phyloP scores from a whole-genome alignment of 1,140 invertebrate genomes.

The Ceratina japonica region DNA sequence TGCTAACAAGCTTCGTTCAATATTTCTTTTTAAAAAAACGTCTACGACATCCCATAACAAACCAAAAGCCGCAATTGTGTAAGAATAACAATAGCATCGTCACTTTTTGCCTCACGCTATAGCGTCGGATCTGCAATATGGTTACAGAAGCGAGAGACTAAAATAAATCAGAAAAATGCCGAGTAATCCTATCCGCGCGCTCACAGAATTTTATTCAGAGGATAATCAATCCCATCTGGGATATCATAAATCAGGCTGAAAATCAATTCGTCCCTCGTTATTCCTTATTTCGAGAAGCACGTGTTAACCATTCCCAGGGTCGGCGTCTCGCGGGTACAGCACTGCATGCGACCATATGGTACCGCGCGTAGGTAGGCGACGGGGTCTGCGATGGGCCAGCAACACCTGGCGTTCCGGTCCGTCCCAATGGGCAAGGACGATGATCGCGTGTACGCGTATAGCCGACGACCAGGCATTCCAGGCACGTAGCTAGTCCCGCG shows the following conservation, averaged over 20 bases:
- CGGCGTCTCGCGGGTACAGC: background rate
- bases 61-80: too few relatives aligned
- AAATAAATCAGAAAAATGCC: too few relatives aligned
- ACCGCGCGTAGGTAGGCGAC: background rate
- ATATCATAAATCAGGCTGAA: background rate
- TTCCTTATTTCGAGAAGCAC: background rate
- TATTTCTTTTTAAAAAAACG: too few relatives aligned
- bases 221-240: too few relatives aligned
- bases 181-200: too few relatives aligned
- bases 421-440: background rate
- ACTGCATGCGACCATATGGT: slow-evolving; percentile 31
- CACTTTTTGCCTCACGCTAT: too few relatives aligned
- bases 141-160: too few relatives aligned
- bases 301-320: slow-evolving; percentile 4
- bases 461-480: slow-evolving; percentile 13
- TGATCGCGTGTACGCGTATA: slow-evolving; percentile 3
- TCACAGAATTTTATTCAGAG: too few relatives aligned
- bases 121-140: too few relatives aligned
- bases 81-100: too few relatives aligned
- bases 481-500: slow-evolving; percentile 40
- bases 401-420: slow-evolving; percentile 27
- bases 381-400: background rate
- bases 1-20: too few relatives aligned
- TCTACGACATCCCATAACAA: too few relatives aligned
- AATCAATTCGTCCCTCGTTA: background rate